Evolutionary conservation across 2,113 vertebrate species (phyloP).

Genomic region (Danionella cerebrum): DNA sequence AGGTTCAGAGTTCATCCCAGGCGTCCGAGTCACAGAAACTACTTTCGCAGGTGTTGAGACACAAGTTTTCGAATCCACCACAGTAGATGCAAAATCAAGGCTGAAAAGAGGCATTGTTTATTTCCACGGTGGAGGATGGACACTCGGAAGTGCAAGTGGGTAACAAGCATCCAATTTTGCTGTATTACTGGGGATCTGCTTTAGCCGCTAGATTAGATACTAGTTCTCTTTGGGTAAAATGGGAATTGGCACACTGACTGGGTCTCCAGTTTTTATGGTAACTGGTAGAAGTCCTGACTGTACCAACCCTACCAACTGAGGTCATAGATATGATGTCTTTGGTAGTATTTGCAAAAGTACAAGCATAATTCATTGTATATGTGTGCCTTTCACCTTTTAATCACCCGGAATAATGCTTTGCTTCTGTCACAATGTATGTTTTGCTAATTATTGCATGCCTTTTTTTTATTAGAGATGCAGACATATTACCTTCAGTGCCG

Average conservation of each 20-base stretch:
- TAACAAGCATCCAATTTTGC: too few relatives aligned
- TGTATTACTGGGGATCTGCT: too few relatives aligned
- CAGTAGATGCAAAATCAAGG: slow-evolving; percentile 27
- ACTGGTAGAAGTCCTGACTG: too few relatives aligned
- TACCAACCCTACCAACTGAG: too few relatives aligned
- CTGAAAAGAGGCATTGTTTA: slow-evolving; percentile 78
- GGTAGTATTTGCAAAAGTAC: too few relatives aligned
- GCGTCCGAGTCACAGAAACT: slow-evolving; percentile 71
- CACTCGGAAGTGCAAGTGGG: slow-evolving; percentile 82
- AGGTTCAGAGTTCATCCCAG: slow-evolving; percentile 60
- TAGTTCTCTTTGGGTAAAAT: too few relatives aligned
- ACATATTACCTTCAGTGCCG: slow-evolving; percentile 80
- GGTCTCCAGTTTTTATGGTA: too few relatives aligned
- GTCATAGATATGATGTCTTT: too few relatives aligned
- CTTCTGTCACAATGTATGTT: background rate
- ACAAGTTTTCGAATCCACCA: slow-evolving; percentile 74
- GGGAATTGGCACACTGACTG: too few relatives aligned
- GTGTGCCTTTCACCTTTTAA: too few relatives aligned
- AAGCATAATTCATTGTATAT: too few relatives aligned
- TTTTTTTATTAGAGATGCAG: background rate
- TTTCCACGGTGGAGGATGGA: slow-evolving; percentile 93
- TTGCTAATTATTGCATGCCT: background rate
- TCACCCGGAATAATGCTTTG: background rate
- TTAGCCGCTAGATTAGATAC: too few relatives aligned
- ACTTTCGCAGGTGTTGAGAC: slow-evolving; percentile 76